Base-by-base conservation (phyloP, 2,113 vertebrate genomes). In the Meleagris gallopavo region DNA sequence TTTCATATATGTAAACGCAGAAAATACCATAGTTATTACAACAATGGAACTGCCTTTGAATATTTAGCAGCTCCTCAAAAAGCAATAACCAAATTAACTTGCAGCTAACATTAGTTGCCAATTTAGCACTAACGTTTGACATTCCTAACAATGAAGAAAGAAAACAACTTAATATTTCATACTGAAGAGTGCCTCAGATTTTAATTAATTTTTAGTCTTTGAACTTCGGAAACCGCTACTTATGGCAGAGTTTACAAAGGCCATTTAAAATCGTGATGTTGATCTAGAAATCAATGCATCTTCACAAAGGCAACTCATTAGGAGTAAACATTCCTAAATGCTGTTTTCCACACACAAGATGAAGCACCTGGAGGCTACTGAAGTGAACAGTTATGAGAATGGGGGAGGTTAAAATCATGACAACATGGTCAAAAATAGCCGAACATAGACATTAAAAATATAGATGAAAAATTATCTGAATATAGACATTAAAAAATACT, bases 141-240 rank as follows among this genome's bases (percentile, higher is more conserved):
- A 66, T 65, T 86, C 57, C 48, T 41, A 90, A 91, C 69, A 95
- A 90, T 93, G 92, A 25, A 74, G 36, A 90, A 72, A 58, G 85
- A 90, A 89, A 83, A 54, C 20, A 76, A 84, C 62, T 83, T 58
- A 94, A 88, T 93, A 81, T 88, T 79, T 80, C 41, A 18, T 38
- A 20, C 64, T 60, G 43, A 71, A 54, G 6, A 46, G 52, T 43
- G 78, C 41, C 48, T 94, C 57, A 12, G 27, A 90, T 82, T 96
- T 96, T 94, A 83, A 97, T 95, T 96, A 89, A 95, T 66, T 92
- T 94, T 97, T 95, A 95, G 88, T 85, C 87, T 97, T 84, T 69
- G 80, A 92, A 90, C 76, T 93, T 92, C 91, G 88, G 83, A 84
- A 95, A 95, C 72, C 95, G 94, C 91, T 96, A 88, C 87, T 91